Evolutionary conservation across 1,140 invertebrate species (phyloP), one percentile per base, ranked within the genome.

Genomic region (Macrostomum lignano): DNA sequence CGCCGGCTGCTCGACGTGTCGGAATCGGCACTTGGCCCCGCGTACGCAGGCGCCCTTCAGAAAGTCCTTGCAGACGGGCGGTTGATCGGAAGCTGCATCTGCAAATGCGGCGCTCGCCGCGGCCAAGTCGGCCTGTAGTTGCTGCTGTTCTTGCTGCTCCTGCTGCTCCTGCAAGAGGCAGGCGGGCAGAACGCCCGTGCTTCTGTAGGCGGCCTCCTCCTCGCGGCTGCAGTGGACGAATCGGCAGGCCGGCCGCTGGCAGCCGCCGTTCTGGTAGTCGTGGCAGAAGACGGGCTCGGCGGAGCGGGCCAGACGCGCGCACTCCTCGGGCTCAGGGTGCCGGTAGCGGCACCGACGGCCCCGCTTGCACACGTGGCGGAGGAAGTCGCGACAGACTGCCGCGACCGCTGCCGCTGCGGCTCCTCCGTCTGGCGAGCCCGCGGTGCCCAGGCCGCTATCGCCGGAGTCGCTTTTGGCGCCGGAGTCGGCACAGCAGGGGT

Each of bases 181-280:
- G 11, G 11, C 17, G 13, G 69, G 70, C 36, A 74, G 51, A 41
- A 68, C 64, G 0, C 71, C 71, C 2, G 65, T 70, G 3, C 57
- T 51, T 33, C 68, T 63, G 46, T 71, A 76, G 45, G 69, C 65
- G 30, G 74, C 68, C 46, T 74, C 72, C 42, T 76, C 73, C 41
- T 70, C 70, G 21, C 67, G 54, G 0, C 69, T 67, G 44, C 72
- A 73, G 47, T 78, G 73, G 19, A 76, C 60, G 49, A 76, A 78
- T 43, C 69, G 67, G 43, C 67, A 70, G 26, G 65, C 66, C 0
- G 61, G 52, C 20, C 48, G 36, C 17, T 42, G 28, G 37, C 49
- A 55, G 64, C 37, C 62, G 9, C 65, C 67, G 49, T 76, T 76
- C 50, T 76, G 73, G 55, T 65, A 76, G 47, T 78, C 74, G 47